Evolutionary conservation across 2,113 vertebrate species (phyloP).

Genomic region (Pionites leucogaster): DNA sequence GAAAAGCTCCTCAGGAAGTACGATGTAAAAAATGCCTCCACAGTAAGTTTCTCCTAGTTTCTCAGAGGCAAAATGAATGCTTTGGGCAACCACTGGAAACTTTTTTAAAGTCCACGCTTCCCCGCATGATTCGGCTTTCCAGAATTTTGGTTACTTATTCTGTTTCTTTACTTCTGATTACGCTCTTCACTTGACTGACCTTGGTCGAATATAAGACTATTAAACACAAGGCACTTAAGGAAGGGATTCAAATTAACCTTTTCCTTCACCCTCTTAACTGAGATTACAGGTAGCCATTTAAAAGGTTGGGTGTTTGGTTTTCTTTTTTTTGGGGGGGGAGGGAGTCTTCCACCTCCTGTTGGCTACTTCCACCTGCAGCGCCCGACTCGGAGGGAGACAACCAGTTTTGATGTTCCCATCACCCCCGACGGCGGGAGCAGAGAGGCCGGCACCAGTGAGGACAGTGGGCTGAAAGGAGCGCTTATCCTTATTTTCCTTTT

Average conservation of each 20-base stretch:
- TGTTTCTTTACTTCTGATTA: background rate
- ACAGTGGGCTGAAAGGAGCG: background rate
- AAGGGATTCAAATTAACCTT: background rate
- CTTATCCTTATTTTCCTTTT: background rate
- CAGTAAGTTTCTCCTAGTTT: background rate
- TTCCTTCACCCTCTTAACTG: background rate
- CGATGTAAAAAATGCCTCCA: background rate
- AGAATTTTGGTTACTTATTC: background rate
- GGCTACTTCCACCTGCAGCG: background rate
- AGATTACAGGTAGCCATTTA: background rate
- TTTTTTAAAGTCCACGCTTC: background rate
- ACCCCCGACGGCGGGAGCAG: too few species aligned
- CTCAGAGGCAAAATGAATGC: background rate
- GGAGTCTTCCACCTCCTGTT: rapidly evolving
- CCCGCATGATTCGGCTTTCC: background rate
- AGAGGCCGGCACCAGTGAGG: background rate
- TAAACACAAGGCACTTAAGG: background rate
- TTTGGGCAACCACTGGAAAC: background rate
- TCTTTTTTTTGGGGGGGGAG: too few species aligned
- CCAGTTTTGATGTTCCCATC: background rate
- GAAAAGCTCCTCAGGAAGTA: background rate
- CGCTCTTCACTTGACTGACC: background rate
- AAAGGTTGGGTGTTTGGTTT: background rate
- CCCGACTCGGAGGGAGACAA: background rate
- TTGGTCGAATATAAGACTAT: background rate